Evolutionary conservation across 2,888 invertebrate genomes (phyloP).

Genomic region (Cephus pulcher): DNA sequence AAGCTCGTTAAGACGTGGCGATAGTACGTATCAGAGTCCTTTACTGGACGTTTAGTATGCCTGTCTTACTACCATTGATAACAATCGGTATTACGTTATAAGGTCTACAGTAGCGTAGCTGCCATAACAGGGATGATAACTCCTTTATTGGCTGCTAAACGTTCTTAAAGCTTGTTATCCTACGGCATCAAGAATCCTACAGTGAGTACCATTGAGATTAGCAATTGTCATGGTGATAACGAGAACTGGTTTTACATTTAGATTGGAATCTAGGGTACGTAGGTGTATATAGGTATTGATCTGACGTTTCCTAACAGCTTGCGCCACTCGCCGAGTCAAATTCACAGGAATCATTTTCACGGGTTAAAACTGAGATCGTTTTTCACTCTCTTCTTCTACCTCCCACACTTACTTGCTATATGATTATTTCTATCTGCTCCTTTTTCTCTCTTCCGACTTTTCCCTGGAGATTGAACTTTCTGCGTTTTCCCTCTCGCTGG

Average conservation of each 20-base stretch:
- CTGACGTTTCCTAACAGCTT: not conserved
- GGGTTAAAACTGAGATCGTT: not conserved
- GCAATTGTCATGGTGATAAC: slow-evolving; percentile 22
- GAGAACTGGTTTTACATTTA: slow-evolving; percentile 32
- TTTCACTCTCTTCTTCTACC: not conserved
- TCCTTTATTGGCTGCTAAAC: not conserved
- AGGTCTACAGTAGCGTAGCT: not conserved
- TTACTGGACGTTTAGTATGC: not conserved
- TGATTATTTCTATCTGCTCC: not conserved
- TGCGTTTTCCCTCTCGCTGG: not conserved
- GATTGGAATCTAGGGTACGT: slow-evolving; percentile 20
- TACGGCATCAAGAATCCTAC: not conserved
- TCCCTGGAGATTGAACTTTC: not conserved
- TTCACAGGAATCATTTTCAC: not conserved
- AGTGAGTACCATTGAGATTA: not conserved
- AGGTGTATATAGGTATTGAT: not conserved
- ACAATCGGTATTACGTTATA: not conserved
- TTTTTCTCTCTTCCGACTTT: not conserved
- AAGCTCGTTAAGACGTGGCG: not conserved
- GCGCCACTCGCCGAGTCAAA: not conserved
- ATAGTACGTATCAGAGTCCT: not conserved
- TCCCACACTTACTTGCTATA: not conserved
- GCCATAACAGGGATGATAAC: not conserved
- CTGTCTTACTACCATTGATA: not conserved
- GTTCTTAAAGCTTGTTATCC: not conserved